Conservation (phyloP, 1,140 invertebrate genomes). For the Oedothorax gibbosus region DNA sequence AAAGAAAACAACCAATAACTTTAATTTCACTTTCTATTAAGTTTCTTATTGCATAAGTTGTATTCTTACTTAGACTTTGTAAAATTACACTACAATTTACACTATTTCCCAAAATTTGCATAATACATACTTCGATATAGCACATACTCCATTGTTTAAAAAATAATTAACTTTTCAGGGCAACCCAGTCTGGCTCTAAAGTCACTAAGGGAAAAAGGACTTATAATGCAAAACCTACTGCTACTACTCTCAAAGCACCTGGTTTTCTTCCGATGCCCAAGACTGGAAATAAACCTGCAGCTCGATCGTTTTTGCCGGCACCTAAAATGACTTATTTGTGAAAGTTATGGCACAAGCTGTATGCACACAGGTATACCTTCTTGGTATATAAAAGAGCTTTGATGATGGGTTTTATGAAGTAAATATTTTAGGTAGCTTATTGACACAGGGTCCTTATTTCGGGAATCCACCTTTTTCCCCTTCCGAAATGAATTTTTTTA, state of each 20-base stretch:
- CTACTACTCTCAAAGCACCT: constrained; percentile 7
- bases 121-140: neutral
- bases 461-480: no score
- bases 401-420: no score
- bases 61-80: neutral
- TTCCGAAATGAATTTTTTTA: no score
- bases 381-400: no score
- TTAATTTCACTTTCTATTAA: neutral
- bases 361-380: no score
- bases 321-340: constrained; percentile 27
- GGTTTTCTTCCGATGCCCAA: constrained; percentile 47
- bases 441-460: no score
- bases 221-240: constrained; percentile 11
- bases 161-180: neutral
- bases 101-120: neutral
- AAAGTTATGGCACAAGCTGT: neutral
- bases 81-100: no score
- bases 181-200: neutral
- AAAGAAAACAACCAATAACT: no score
- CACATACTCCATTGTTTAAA: neutral
- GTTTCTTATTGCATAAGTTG: neutral
- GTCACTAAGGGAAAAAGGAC: neutral
- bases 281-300: neutral
- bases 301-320: constrained; percentile 35
- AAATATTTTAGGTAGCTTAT: no score